Base-by-base conservation (phyloP, 2,888 invertebrate species). In the Drosophila putrida region DNA sequence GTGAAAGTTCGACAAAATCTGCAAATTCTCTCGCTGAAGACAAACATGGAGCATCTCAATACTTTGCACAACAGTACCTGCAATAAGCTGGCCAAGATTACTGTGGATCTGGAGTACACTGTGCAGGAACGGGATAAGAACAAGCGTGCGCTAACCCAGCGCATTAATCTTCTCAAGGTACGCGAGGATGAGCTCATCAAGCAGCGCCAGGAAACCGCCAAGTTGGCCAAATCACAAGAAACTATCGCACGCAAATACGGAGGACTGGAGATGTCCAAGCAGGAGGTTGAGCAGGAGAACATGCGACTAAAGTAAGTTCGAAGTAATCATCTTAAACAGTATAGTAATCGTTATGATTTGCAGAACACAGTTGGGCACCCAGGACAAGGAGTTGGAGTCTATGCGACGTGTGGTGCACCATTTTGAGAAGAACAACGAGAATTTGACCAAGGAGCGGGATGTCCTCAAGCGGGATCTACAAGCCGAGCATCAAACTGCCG, bases 141-240 rank as follows among this genome's bases (percentile, higher is more conserved):
- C 35, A 90, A 90, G 36, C 83, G 88, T 11, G 90, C 91, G 2
- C 70, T 92, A 0, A 82, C 80, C 1, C 92, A 92, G 58, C 90
- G 89, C 50, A 77, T 80, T 0, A 91, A 91, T 71, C 67, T 92
- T 33, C 76, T 92, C 0, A 92, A 92, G 79, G 87, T 92, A 44
- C 91, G 92, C 27, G 93, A 93, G 58, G 92, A 92, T 60, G 93
- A 93, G 73, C 81, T 90, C 5, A 83, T 90, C 5, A 92, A 92
- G 73, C 72, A 90, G 43, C 90, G 88, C 11, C 88, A 90, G 55
- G 93, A 93, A 6, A 91, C 90, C 44, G 77, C 84, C 0, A 91
- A 90, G 49, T 55, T 92, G 43, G 82, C 89, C 55, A 93, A 92
- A 70, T 80, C 89, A 0, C 90, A 91, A 47, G 93, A 93, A 49